Evolutionary conservation across 2,888 invertebrate genomes (phyloP), one percentile per base, ranked within the genome.

Genomic region (Mesoligia furuncula): DNA sequence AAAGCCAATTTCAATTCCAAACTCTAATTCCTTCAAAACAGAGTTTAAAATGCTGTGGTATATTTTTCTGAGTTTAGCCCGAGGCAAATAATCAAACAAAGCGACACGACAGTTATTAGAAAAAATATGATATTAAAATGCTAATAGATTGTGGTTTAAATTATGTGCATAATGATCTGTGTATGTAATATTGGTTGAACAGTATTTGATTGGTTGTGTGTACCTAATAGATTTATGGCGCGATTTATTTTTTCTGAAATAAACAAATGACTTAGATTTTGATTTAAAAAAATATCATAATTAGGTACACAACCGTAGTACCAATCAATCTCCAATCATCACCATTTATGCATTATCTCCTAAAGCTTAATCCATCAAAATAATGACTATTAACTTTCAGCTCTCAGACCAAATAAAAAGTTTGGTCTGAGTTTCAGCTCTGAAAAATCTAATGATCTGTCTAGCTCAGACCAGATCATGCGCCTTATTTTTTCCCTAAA

Each of bases 91-190:
- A n/a, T 57, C 20, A 27, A 2, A 9, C 39, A 48, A 76, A 54
- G 71, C 31, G 82, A 69, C 69, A 69, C 31, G 82, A 69, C 69
- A 69, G 69, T 65, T 73, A 51, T 31, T 72, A 77, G 51, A 74
- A 74, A 61, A 71, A 85, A 83, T 73, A 72, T 61, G 9, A 20
- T 65, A 48, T 78, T 57, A 27, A 66, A 27, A 74, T 74, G 48
- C 8, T 72, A 72, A 83, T 75, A 24, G 27, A 36, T 83, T 65
- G n/a, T 74, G 20, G 65, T 42, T 72, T 48, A 73, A 71, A 74
- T 61, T 54, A 74, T 74, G 31, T 85, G 48, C 67, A 20, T 57
- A 61, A 57, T 61, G 27, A 67, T 79, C 31, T 75, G 42, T 66
- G 6, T 51, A 61, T 42, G 17, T 57, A 71, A 62, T 62, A 51